Evolutionary conservation across 2,797 vertebrate species (phyloP), one percentile per base, ranked within the genome.

Genomic region (Lepus oiostolus): DNA sequence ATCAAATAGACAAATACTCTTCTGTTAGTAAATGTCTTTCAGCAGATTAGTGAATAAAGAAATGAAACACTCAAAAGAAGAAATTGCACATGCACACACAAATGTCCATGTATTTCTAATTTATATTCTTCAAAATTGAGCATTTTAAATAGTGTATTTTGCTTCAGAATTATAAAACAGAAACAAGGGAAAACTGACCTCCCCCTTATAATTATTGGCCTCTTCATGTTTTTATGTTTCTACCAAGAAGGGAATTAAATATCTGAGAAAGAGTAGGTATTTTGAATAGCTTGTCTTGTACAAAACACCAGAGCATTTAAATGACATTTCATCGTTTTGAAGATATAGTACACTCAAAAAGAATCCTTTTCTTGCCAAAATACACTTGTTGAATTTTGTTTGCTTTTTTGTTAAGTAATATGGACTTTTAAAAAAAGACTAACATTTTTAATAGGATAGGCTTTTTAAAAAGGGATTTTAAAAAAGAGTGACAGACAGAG

Each of bases 31-130:
- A 96, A 88, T 42, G 47, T 80, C 82, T 92, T 93, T 91, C 86
- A 98, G 94, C 5, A 68, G 22, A 38, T 93, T 91, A 92, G 81
- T 95, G 91, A 95, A 90, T 94, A 11, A 91, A 97, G 80, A 92
- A 96, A 90, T 42, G 60, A 68, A 94, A 90, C 35, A 96, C 50
- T 92, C n/a, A 93, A 96, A 92, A 93, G 24, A 92, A 90, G 24
- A 90, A 71, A 87, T 24, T 81, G 19, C 3, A 75, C 10, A 21
- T 50, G 67, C n/a, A 72, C 26, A 58, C 7, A 38, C 35, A 58
- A 3, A 50, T 6, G 30, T 50, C n/a, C 4, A 35, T 50, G 13
- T 38, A 81, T 58, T 96, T 88, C 26, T 14, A 35, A 91, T 32
- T 72, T 70, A 54, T 79, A 52, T 54, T 24, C 71, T 58, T 93